phyloP scores from a whole-genome alignment of 92 coral and sea anemone species.

The Porites lobata region DNA sequence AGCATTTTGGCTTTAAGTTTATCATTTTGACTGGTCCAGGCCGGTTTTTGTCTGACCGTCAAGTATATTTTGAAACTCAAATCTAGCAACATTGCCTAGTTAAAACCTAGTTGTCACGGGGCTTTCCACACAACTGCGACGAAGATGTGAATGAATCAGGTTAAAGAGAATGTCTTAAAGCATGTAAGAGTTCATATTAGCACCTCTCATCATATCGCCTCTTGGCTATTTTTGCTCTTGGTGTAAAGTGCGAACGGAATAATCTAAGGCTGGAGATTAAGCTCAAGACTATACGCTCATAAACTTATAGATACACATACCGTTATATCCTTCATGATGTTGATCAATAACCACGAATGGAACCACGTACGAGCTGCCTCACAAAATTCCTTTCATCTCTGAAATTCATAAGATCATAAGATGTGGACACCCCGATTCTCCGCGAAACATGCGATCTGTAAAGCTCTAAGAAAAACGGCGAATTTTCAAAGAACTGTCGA shows the following conservation, averaged over 20 bases:
- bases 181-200: not conserved
- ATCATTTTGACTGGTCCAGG: no score
- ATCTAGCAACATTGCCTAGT: no score
- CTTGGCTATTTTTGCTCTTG: not conserved
- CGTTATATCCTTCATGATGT: slow-evolving; percentile 70
- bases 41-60: no score
- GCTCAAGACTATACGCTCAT: not conserved
- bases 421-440: not conserved
- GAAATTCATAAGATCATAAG: not conserved
- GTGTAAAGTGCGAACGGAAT: not conserved
- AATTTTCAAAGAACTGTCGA: not conserved
- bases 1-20: no score
- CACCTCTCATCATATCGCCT: not conserved
- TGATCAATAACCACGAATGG: not conserved
- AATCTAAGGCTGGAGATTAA: not conserved
- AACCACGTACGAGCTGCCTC: not conserved
- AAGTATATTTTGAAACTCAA: no score
- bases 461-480: not conserved
- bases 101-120: no score
- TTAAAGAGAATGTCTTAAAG: no score
- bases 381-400: slow-evolving; percentile 36
- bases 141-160: no score
- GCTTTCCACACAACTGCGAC: no score
- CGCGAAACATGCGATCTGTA: not conserved
- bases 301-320: slow-evolving; percentile 30